Base-by-base conservation (phyloP, 2,113 vertebrate genomes). In the Sakesphorus luctuosus region DNA sequence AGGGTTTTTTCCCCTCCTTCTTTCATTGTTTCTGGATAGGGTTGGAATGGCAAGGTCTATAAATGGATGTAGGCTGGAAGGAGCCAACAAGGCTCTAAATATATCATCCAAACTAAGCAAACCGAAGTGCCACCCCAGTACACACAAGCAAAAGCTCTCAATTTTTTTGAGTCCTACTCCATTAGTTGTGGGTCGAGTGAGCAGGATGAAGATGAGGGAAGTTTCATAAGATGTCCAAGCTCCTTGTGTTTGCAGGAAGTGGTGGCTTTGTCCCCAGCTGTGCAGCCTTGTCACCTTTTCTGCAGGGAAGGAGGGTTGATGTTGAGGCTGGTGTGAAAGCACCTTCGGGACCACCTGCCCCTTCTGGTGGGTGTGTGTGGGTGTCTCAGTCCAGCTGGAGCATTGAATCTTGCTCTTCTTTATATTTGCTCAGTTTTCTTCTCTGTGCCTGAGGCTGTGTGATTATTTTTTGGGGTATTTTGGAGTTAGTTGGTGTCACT, bases 321-420 rank as follows among this genome's bases (percentile, higher is more conserved):
- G 1, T 14, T 38, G 55, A 52, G 52, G 17, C n/a, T 67, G 4
- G 2, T 75, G 20, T 93, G 28, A 23, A 38, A 49, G 40, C 61
- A 43, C 17, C 9, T 19, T 49, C 7, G 26, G 58, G 28, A 35
- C 56, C 33, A 31, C 9, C 46, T 92, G 36, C 47, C 18, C 61
- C 10, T 80, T 36, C 17, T 56, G 12, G 8, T 33, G 16, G 18
- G 8, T 0, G 0, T 8, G 6, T 38, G 0, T 73, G 61, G 26
- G 9, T 62, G 25, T 78, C 28, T 82, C 7, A 3, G 49, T 47
- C 63, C 52, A 55, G 44, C 21, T 75, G 75, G 6, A 28, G 62
- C 15, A 2, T 7, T 13, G 33, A 19, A 18, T 46, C 56, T 82
- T 74, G 12, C 46, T 88, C 47, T 58, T 18, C n/a, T 72, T 63